Conservation (phyloP, 2,113 vertebrate genomes). For the Corvus cornix region DNA sequence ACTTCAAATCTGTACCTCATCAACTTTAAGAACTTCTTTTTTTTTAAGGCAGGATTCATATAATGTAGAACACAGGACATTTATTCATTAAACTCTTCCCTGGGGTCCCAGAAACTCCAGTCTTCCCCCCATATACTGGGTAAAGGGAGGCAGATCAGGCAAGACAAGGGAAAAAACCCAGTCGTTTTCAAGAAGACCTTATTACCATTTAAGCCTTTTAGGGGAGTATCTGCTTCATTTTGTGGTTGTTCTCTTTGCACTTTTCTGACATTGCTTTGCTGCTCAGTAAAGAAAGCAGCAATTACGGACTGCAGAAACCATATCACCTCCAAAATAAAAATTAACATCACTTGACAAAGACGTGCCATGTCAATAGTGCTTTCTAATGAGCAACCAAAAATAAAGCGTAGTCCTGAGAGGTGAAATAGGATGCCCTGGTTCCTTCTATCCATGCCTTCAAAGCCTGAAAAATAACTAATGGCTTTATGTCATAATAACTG, state of each 20-base stretch:
- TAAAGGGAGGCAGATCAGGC: neutral
- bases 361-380: neutral
- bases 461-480: neutral
- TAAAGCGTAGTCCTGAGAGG: neutral
- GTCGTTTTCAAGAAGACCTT: neutral
- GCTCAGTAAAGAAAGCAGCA: neutral
- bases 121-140: neutral
- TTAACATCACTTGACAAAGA: neutral
- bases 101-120: slow-evolving; percentile 23
- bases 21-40: slow-evolving; percentile 6
- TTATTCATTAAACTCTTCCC: slow-evolving; percentile 57
- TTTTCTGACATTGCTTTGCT: neutral
- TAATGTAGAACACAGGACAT: slow-evolving; percentile 26
- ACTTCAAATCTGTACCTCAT: slow-evolving; percentile 51
- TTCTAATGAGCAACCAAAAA: neutral
- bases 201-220: neutral
- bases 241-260: neutral
- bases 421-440: neutral
- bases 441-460: neutral
- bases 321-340: neutral
- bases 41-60: neutral
- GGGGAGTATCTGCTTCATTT: neutral
- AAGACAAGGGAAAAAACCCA: neutral
- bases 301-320: neutral
- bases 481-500: neutral